phyloP scores from a whole-genome alignment of 64 coral and sea anemone species.

The Orbicella faveolata region DNA sequence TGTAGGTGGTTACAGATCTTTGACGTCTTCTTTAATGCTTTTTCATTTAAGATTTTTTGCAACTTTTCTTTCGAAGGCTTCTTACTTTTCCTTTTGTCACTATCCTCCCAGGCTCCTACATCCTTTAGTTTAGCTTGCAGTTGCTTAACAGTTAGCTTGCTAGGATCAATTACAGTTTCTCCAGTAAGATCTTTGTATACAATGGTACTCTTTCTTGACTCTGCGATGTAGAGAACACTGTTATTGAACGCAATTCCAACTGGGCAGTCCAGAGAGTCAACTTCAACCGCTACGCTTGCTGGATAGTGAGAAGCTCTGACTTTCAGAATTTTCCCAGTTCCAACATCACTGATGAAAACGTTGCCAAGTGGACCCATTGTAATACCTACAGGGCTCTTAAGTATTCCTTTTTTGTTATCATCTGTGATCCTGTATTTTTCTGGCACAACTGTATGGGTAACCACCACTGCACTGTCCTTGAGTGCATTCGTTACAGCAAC shows the following conservation, averaged over 20 bases:
- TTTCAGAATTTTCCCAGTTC: constrained; percentile 48
- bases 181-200: constrained; percentile 45
- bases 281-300: constrained; percentile 47
- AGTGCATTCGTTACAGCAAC: no score
- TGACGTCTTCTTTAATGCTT: no score
- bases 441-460: no score
- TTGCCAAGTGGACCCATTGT: constrained; percentile 47
- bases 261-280: background rate
- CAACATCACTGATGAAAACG: constrained; percentile 53
- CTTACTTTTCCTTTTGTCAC: constrained; percentile 14
- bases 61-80: constrained; percentile 23
- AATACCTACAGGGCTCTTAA: background rate
- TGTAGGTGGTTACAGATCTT: no score
- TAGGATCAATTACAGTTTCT: constrained; percentile 47
- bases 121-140: constrained; percentile 44
- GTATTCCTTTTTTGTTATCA: constrained; percentile 24
- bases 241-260: constrained; percentile 40
- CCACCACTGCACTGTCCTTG: no score
- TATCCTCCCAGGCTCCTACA: constrained; percentile 31
- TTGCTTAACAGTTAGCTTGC: constrained; percentile 43
- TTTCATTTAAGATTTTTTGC: constrained; percentile 8
- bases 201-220: constrained; percentile 55
- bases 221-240: constrained; percentile 42
- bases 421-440: background rate
- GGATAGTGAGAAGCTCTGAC: constrained; percentile 49